Evolutionary conservation across 2,797 vertebrate species (phyloP).

Genomic region (Steatocranus sp.): DNA sequence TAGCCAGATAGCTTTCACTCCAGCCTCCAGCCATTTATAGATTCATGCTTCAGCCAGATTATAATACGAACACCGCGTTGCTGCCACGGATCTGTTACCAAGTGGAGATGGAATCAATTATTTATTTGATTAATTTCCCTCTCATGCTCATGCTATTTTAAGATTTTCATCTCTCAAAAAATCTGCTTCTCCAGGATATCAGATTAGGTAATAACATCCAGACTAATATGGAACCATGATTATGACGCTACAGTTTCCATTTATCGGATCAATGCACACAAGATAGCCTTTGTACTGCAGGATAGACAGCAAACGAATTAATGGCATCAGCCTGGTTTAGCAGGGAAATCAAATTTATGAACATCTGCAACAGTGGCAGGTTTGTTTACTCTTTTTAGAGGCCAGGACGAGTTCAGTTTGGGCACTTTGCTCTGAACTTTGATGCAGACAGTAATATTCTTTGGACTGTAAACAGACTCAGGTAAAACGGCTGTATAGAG

Average conservation of each 20-base stretch:
- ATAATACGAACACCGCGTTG: slow-evolving; percentile 11
- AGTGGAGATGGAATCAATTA: slow-evolving; percentile 10
- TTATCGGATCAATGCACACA: neutral
- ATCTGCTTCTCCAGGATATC: neutral
- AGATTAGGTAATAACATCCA: slow-evolving; percentile 20
- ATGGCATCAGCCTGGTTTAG: slow-evolving; percentile 1
- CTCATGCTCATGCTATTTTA: slow-evolving; percentile 10
- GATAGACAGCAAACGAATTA: neutral
- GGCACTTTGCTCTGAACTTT: neutral
- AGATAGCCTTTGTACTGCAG: neutral
- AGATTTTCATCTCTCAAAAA: slow-evolving; percentile 15
- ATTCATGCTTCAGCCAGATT: slow-evolving; percentile 29
- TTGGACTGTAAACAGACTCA: neutral
- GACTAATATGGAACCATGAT: neutral
- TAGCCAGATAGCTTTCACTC: neutral
- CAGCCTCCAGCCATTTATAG: slow-evolving; percentile 20
- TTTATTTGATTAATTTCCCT: slow-evolving; percentile 22
- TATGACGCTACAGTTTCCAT: neutral
- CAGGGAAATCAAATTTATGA: neutral
- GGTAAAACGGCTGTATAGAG: neutral
- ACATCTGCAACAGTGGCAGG: neutral
- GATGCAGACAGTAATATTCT: neutral
- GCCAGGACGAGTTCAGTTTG: neutral
- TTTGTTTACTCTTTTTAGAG: neutral
- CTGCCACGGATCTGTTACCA: slow-evolving; percentile 10